These are phyloP conservation scores for Channa striata DNA, from an alignment of 2,797 vertebrate species.

Conservation along the genomic window DNA sequence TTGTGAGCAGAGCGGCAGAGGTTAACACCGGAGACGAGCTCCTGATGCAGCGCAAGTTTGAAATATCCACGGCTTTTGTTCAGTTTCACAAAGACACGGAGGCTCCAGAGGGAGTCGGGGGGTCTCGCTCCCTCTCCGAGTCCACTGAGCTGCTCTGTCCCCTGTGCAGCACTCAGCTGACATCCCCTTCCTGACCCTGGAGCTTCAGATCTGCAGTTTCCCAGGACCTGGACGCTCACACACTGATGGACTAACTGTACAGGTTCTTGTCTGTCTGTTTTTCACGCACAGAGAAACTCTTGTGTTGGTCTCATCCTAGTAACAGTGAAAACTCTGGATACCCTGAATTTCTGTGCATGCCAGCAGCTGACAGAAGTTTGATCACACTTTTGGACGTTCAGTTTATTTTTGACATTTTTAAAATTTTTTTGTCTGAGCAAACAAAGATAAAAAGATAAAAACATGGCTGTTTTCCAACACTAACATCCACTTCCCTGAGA, in stretches of 20 bases:
- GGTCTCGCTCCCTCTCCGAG: background rate
- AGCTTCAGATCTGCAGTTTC: slow-evolving; percentile 34
- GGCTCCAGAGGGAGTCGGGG: slow-evolving; percentile 9
- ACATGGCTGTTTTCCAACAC: slow-evolving; percentile 30
- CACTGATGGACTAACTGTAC: too few species aligned
- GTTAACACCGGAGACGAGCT: background rate
- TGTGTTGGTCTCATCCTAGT: too few species aligned
- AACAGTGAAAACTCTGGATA: too few species aligned
- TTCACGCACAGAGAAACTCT: too few species aligned
- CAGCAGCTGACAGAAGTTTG: too few species aligned
- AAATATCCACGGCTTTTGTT: background rate
- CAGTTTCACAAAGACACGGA: background rate
- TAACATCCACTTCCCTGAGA: slow-evolving; percentile 54
- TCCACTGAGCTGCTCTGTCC: slow-evolving; percentile 19
- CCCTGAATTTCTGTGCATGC: too few species aligned
- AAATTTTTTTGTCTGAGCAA: slow-evolving; percentile 33
- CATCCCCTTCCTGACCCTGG: slow-evolving; percentile 26
- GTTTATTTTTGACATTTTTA: too few species aligned
- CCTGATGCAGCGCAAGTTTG: background rate
- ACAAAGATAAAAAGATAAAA: slow-evolving; percentile 10
- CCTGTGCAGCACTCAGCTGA: slow-evolving; percentile 12
- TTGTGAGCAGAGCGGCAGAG: slow-evolving; percentile 3
- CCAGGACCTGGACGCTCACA: slow-evolving; percentile 30
- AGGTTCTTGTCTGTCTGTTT: too few species aligned
- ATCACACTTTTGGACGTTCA: too few species aligned